Base-by-base conservation (phyloP, 2,888 invertebrate genomes). In the Reticulitermes lucifugus region DNA sequence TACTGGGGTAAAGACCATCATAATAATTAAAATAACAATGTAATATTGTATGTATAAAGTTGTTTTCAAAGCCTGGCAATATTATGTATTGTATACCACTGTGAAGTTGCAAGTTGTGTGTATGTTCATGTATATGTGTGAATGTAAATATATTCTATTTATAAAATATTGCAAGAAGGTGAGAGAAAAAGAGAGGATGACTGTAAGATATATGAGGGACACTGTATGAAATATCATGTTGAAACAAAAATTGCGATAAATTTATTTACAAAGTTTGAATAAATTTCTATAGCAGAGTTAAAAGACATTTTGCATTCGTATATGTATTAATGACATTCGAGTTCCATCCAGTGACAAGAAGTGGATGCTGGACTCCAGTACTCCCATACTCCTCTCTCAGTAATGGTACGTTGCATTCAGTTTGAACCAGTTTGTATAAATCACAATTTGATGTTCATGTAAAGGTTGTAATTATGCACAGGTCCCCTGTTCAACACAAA, bases 211-310 rank as follows among this genome's bases (percentile, higher is more conserved):
- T 82, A 46, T 60, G 25, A 75, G 22, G 65, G 79, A 60, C 59
- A 55, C 71, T 59, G 82, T 81, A 82, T 46, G 71, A 55, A 70
- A 80, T 41, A 80, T 55, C 65, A 60, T 80, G 83, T 84, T 84
- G 83, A 77, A 86, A 81, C 73, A 83, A 77, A 84, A 86, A 84
- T 83, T 86, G 84, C 80, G 84, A 84, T 84, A 85, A 85, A 85
- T 85, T 86, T 85, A 84, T 85, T 86, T 85, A 85, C 86, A 85
- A 75, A 87, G 86, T 86, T 86, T 87, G 86, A 86, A 86, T 87
- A 86, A 86, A 87, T 87, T 87, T 87, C 86, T 87, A 87, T 87
- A 87, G 87, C 86, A 86, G 86, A 86, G 87, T 87, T 87, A 55
- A 86, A 85, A 75, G 80, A 79, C 14, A 14, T 12, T 55, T 55